These are phyloP conservation scores for Magallana gigas DNA, from an alignment of 1,140 invertebrate species.

Conservation along the genomic window DNA sequence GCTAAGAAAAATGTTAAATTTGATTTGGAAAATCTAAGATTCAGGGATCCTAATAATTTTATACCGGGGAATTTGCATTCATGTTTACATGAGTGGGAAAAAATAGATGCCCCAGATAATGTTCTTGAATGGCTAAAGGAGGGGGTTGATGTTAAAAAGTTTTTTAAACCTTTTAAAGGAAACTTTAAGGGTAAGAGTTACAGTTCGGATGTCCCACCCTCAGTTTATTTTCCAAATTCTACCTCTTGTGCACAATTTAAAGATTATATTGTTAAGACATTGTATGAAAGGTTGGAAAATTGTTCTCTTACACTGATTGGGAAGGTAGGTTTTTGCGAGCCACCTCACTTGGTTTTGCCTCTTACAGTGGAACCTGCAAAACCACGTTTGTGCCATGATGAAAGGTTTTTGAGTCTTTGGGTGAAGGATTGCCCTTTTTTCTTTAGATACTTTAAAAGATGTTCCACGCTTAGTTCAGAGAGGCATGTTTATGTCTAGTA, in stretches of 20 bases:
- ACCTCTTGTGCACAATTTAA: neutral
- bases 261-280: neutral
- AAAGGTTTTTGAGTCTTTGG: slow-evolving; percentile 50
- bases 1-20: slow-evolving; percentile 39
- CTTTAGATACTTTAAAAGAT: slow-evolving; percentile 53
- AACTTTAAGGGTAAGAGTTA: slow-evolving; percentile 38
- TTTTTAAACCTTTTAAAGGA: slow-evolving; percentile 36
- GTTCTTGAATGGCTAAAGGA: slow-evolving; percentile 41
- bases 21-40: slow-evolving; percentile 42
- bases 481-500: slow-evolving; percentile 18
- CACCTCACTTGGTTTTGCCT: slow-evolving; percentile 43
- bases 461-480: slow-evolving; percentile 27
- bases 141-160: slow-evolving; percentile 32
- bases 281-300: slow-evolving; percentile 42
- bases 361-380: slow-evolving; percentile 44
- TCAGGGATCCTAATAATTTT: slow-evolving; percentile 47
- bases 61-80: slow-evolving; percentile 35
- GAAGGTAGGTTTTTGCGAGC: slow-evolving; percentile 28
- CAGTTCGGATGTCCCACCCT: neutral
- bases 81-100: slow-evolving; percentile 43
- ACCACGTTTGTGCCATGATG: slow-evolving; percentile 51
- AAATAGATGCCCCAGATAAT: slow-evolving; percentile 26
- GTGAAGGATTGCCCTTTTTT: slow-evolving; percentile 52
- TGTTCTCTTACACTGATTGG: slow-evolving; percentile 24
- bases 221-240: neutral